Conservation (phyloP, 2,888 invertebrate species). For the Mimumesa dahlbomi region DNA sequence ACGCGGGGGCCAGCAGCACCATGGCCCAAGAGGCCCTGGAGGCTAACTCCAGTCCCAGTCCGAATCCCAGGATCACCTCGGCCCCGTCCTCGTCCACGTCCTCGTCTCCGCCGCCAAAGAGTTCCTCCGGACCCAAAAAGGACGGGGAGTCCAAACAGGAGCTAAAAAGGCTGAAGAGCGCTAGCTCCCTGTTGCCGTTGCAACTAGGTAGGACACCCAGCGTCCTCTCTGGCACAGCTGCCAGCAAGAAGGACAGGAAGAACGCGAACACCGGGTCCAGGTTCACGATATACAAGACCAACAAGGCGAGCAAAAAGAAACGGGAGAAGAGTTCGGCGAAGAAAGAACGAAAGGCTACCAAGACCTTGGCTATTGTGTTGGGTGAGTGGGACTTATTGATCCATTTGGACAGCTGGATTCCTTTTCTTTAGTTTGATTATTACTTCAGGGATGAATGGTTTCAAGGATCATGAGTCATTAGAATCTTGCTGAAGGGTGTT, state of each 20-base stretch:
- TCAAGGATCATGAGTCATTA: too few species aligned
- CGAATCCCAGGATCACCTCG: conserved; percentile 73
- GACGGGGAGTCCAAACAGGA: conserved; percentile 76
- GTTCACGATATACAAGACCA: conserved; percentile 95
- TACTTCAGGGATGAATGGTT: too few species aligned
- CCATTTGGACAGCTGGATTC: neutral
- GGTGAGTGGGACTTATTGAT: conserved; percentile 84
- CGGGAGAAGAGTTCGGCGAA: conserved; percentile 95
- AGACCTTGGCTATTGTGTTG: conserved; percentile 98
- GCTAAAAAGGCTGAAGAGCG: conserved; percentile 73
- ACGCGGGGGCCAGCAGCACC: conserved; percentile 72
- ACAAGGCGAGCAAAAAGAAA: conserved; percentile 97
- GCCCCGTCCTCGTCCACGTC: conserved; percentile 77
- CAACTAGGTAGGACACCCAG: conserved; percentile 74
- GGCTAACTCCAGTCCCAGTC: conserved; percentile 76
- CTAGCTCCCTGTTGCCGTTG: conserved; percentile 74
- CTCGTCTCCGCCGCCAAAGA: conserved; percentile 69
- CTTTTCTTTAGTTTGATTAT: neutral
- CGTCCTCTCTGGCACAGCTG: conserved; percentile 79
- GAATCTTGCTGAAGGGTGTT: too few species aligned
- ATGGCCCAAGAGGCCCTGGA: conserved; percentile 73
- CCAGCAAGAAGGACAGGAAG: conserved; percentile 88
- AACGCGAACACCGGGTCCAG: conserved; percentile 86
- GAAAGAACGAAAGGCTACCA: conserved; percentile 98
- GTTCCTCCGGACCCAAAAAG: conserved; percentile 68